Base-by-base conservation (phyloP, 2,888 invertebrate species). In the Ctenicera cuprea region DNA sequence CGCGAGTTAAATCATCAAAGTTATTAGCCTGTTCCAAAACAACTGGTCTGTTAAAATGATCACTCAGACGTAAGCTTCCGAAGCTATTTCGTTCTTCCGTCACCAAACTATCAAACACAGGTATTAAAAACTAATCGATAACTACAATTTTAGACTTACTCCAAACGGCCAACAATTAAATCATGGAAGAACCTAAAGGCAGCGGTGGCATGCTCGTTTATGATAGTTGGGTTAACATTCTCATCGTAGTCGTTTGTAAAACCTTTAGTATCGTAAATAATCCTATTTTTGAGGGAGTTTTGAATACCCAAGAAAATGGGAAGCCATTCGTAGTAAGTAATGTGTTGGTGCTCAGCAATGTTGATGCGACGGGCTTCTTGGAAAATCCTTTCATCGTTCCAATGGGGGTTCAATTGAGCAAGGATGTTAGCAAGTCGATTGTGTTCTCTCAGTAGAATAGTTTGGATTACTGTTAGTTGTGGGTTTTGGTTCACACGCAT, bases 141-240 rank as follows among this genome's bases (percentile, higher is more conserved):
- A 3, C 5, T 26, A 33, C 1, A 33, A 33, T 33, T 33, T 1
- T 33, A 33, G 5, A 88, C 91, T 88, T 88, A 94, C 94, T 92
- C 90, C 67, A 94, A 88, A 80, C 89, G 89, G 77, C 94, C 94
- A 73, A 92, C 90, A 76, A 94, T 93, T 54, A 92, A 87, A 0
- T 92, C 90, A 82, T 94, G 94, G 89, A 94, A 94, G 82, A 91
- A 93, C 86, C 94, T 90, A 84, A 92, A 93, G 5, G 94, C 94
- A 7, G 92, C 92, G 0, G 90, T 93, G 1, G 94, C 91, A 80
- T 93, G 93, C 77, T 92, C 93, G 76, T 93, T 92, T 63, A 94
- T 84, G 0, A 92, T 87, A 5, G 90, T 89, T 0, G 93, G 93
- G 81, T 93, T 89, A 0, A 93, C 91, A 33, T 86, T 86, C 0